phyloP scores from a whole-genome alignment of 1,140 invertebrate species.

The Drosophila bocqueti region DNA sequence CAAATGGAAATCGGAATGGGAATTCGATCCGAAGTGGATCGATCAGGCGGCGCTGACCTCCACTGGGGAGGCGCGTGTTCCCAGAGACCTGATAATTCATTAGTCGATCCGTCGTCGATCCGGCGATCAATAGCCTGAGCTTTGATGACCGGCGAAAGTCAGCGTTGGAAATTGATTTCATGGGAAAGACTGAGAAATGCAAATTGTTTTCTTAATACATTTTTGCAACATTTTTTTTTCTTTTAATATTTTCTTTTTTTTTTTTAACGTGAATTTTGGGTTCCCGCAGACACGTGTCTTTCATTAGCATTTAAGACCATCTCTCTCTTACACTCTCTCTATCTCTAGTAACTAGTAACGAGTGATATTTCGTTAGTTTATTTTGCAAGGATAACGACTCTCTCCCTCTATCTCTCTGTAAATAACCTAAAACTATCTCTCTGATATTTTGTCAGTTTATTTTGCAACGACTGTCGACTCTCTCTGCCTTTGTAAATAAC shows the following conservation, averaged over 20 bases:
- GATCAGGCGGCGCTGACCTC: constrained; percentile 43
- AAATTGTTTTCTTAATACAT: neutral
- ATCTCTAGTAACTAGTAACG: neutral
- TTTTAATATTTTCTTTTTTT: neutral
- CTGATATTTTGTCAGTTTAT: neutral
- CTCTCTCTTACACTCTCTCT: neutral
- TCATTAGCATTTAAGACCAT: neutral
- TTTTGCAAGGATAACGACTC: neutral
- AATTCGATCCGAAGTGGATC: constrained; percentile 31
- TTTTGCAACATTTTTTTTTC: constrained; percentile 1
- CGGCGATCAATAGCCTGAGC: constrained; percentile 3
- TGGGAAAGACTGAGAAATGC: constrained; percentile 38
- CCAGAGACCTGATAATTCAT: constrained; percentile 48
- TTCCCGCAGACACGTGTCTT: constrained; percentile 16
- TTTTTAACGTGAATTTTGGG: constrained; percentile 2
- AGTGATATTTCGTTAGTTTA: neutral
- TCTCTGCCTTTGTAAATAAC: neutral
- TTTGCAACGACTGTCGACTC: neutral
- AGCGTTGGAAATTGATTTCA: constrained; percentile 59
- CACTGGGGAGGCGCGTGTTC: constrained; percentile 41
- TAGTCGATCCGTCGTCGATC: constrained; percentile 32
- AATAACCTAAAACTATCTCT: too few relatives aligned
- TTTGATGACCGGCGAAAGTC: constrained; percentile 35
- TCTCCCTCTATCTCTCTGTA: too few relatives aligned
- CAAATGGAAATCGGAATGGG: constrained; percentile 21